Base-by-base conservation (phyloP, 2,113 vertebrate genomes). In the Nymphicus hollandicus region DNA sequence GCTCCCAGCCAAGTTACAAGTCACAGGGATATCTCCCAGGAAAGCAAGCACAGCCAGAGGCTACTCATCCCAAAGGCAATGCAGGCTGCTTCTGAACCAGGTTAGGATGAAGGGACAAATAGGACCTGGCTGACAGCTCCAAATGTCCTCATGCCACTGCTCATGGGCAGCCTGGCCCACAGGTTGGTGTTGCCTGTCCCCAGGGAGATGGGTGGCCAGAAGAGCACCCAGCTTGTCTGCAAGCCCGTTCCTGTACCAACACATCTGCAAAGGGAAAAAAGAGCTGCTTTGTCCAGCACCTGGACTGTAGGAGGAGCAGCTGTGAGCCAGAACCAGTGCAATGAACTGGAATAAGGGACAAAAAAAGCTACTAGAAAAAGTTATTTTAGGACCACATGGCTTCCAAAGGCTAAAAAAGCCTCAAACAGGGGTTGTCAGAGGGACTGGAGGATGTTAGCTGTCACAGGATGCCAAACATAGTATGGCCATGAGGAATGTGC, bases 61-160 rank as follows among this genome's bases (percentile, higher is more conserved):
- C 22, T 58, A 35, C 33, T 58, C 56, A n/a, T 44, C 53, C 78
- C 1, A 13, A 37, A n/a, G 31, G 52, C 11, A 5, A 9, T 0
- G 7, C 72, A 65, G 47, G 28, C 44, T 43, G 10, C 47, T 61
- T 33, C 64, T 65, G 31, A 13, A 3, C 0, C 2, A 3, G 18
- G 6, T 63, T 7, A 52, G 41, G 50, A 25, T 12, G 13, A 22
- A n/a, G n/a, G 20, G 37, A 56, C 13, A 9, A 4, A 9, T 66
- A 52, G n/a, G 29, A 76, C 8, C 2, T 11, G 43, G 17, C 0
- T 39, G 39, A 89, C 19, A 12, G n/a, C 7, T 18, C 49, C 60
- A 6, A 1, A 0, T 6, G 15, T 49, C 25, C 60, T 20, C 3
- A 2, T 3, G 4, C 33, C 35, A 9, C 64, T 9, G 6, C 63